Conservation (phyloP, 2,888 invertebrate species). For the Lathronympha strigana region DNA sequence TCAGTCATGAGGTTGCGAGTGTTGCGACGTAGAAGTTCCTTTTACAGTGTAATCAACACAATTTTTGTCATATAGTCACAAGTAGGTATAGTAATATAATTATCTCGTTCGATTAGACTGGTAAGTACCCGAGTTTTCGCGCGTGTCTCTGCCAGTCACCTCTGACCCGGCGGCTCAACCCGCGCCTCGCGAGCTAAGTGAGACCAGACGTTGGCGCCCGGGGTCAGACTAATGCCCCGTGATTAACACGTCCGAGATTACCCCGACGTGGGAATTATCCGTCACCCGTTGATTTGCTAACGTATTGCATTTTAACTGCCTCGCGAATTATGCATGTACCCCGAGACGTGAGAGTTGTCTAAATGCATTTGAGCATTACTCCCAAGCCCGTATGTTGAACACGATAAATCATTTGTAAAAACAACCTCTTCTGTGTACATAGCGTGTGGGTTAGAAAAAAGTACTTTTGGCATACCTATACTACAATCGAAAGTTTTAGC, state of each 20-base stretch:
- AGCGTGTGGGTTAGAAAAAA: neutral
- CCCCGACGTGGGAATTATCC: constrained; percentile 40
- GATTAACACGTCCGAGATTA: constrained; percentile 42
- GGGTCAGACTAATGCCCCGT: constrained; percentile 35
- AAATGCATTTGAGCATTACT: constrained; percentile 9
- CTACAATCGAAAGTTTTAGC: constrained; percentile 19
- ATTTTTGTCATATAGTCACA: too few species aligned
- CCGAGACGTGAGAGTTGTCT: constrained; percentile 11
- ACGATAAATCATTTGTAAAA: neutral
- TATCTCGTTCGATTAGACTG: neutral
- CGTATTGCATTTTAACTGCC: constrained; percentile 40
- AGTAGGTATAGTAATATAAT: too few species aligned
- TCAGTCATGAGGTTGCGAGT: too few species aligned
- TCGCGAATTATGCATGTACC: constrained; percentile 20
- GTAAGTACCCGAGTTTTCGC: neutral
- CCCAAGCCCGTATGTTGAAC: neutral
- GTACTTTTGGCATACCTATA: neutral
- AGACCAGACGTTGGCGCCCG: constrained; percentile 26
- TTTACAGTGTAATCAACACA: too few species aligned
- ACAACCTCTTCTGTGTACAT: neutral
- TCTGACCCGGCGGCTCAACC: constrained; percentile 16
- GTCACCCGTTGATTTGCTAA: constrained; percentile 34
- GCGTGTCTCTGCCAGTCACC: constrained; percentile 18
- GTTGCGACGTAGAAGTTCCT: too few species aligned
- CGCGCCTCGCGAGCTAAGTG: constrained; percentile 18